A percentile compares a stretch with the other conserved stretches of the same genome.
phyloP scores from a whole-genome alignment of 2,113 vertebrate species.

The Lagopus leucura region DNA sequence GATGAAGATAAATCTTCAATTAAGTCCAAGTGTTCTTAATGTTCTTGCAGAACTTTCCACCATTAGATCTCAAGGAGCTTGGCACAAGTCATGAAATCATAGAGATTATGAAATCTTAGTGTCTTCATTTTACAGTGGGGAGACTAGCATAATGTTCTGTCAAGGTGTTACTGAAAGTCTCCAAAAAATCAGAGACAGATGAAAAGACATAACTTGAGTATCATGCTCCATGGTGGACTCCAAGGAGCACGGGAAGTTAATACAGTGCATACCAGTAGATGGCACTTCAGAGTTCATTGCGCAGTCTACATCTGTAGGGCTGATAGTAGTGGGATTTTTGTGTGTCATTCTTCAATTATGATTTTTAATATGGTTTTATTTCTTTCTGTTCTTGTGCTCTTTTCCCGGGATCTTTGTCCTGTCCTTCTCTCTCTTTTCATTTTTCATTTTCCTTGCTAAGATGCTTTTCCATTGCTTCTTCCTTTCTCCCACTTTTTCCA shows the following conservation, averaged over 20 bases:
- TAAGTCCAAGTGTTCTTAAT: neutral
- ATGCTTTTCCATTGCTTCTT: neutral
- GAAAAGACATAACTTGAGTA: neutral
- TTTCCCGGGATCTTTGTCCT: neutral
- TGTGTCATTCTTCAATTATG: accelerated
- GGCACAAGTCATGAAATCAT: neutral
- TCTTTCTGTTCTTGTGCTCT: neutral
- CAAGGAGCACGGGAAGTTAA: neutral
- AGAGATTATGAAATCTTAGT: neutral
- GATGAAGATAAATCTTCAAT: neutral
- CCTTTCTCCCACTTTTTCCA: neutral
- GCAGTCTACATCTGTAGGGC: neutral
- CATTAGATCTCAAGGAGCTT: neutral
- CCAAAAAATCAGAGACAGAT: neutral
- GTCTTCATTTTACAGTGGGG: neutral
- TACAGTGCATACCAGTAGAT: slow-evolving; percentile 26
- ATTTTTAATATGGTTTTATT: neutral
- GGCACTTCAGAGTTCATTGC: slow-evolving; percentile 13
- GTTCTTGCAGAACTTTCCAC: neutral
- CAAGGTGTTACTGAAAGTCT: neutral
- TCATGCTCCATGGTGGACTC: neutral
- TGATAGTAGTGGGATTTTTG: neutral
- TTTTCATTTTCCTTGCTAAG: neutral
- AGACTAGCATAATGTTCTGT: neutral
- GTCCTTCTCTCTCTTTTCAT: accelerated